phyloP scores from a whole-genome alignment of 2,113 vertebrate species.

The Campylomormyrus numenius region DNA sequence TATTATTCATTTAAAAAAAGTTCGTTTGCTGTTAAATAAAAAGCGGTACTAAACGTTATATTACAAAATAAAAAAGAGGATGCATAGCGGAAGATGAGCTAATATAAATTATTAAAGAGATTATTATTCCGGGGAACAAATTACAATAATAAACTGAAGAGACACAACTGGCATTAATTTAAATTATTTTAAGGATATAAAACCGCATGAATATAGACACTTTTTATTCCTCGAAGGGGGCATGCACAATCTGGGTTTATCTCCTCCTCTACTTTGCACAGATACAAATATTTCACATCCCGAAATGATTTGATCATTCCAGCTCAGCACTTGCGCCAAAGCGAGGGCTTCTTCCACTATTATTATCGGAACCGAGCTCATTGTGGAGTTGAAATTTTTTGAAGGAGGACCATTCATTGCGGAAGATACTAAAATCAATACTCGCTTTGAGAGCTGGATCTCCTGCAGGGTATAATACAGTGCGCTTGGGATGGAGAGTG shows the following conservation, averaged over 20 bases:
- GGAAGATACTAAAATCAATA: constrained; percentile 71
- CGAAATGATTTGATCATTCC: constrained; percentile 33
- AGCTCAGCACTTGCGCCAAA: constrained; percentile 1
- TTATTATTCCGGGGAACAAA: background rate
- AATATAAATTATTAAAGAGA: constrained; percentile 5
- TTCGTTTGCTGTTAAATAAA: constrained; percentile 3
- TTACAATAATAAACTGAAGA: background rate
- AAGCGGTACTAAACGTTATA: constrained; percentile 5
- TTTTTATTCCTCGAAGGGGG: background rate
- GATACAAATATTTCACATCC: constrained; percentile 25
- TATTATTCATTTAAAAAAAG: background rate
- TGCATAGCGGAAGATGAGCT: background rate
- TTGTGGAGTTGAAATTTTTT: constrained; percentile 65
- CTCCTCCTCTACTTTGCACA: constrained; percentile 14
- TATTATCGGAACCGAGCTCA: constrained; percentile 67
- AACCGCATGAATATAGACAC: background rate
- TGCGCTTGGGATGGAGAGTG: constrained; percentile 24
- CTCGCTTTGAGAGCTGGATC: constrained; percentile 24
- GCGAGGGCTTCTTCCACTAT: constrained; percentile 20
- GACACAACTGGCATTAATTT: background rate
- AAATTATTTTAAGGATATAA: background rate
- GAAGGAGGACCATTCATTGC: constrained; percentile 65
- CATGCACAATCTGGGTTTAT: background rate
- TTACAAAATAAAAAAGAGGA: background rate
- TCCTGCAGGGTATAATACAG: background rate